Base-by-base conservation (phyloP, 2,113 vertebrate genomes). In the Brienomyrus longianalis region DNA sequence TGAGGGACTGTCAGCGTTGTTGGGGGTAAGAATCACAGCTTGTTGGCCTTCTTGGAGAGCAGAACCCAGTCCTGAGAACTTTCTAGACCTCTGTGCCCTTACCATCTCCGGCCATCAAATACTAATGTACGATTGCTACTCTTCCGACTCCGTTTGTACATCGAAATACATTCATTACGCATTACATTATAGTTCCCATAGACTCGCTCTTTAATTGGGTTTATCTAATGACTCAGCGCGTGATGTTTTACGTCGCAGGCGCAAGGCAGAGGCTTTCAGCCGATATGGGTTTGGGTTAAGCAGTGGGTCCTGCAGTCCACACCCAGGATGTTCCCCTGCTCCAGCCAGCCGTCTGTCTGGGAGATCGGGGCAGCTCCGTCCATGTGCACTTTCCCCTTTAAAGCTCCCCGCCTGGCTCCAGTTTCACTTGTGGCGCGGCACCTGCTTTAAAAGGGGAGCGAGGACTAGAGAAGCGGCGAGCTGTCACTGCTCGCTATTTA, bases 331-430 rank as follows among this genome's bases (percentile, higher is more conserved):
- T 70, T 70, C 62, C 27, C 62, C 27, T 70, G n/a, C 62, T 70
- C 62, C 62, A 31, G 62, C 62, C 62, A 31, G 62, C n/a, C 27
- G 27, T 27, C 62, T 70, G 10, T 31, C 27, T 27, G n/a, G 21
- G 62, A 13, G 62, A 70, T 1, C 10, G n/a, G 62, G 62, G 62
- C 62, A 70, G 62, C 62, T 10, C 62, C n/a, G 62, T 70, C 62
- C 62, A 11, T 27, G n/a, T 66, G 62, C n/a, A 70, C n/a, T 70
- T 90, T 88, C 88, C 66, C 88, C 59, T 51, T 77, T 83, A 83
- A 39, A 43, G 13, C 74, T 19, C 13, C 31, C 74, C 13, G 74
- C 35, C 35, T 80, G 74, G 31, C 31, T 80, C 35, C 74, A 80
- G 74, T 80, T 80, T 80, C 35, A 80, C 74, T 43, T 80, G 66